Evolutionary conservation across 2,888 invertebrate species (phyloP).

Genomic region (Glyphotaelius pellucidus): DNA sequence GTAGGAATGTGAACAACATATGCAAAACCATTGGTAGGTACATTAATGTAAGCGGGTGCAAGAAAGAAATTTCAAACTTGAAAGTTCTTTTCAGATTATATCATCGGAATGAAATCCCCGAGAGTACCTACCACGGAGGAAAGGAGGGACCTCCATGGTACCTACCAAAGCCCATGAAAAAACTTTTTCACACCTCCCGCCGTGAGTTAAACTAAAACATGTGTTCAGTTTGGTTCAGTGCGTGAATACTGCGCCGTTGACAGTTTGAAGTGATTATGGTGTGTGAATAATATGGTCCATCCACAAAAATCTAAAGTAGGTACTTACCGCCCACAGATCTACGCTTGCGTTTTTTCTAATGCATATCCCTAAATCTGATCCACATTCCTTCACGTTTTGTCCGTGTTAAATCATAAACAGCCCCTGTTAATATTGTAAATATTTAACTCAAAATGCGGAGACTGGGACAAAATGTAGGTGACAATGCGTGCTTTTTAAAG

Average conservation of each 20-base stretch:
- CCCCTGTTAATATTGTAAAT: slow-evolving; percentile 53
- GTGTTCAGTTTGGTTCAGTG: not conserved
- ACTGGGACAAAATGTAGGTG: not conserved
- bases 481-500: not conserved
- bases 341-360: not conserved
- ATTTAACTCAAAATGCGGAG: slow-evolving; percentile 36
- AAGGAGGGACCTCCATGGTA: too few species aligned
- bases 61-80: too few species aligned
- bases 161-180: not conserved
- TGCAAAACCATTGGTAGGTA: too few species aligned
- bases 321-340: not conserved
- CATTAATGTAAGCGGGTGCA: too few species aligned
- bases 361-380: not conserved
- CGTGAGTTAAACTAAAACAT: not conserved
- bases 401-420: slow-evolving; percentile 53
- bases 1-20: too few species aligned
- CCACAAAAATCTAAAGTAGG: not conserved
- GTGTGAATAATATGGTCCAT: slow-evolving; percentile 44
- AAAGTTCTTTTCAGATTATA: too few species aligned
- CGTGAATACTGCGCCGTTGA: slow-evolving; percentile 32
- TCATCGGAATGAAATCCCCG: too few species aligned
- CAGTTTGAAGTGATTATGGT: slow-evolving; percentile 39
- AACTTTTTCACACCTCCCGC: not conserved
- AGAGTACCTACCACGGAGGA: too few species aligned
- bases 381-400: slow-evolving; percentile 54